Evolutionary conservation across 1,140 invertebrate genomes (phyloP), one percentile per base, ranked within the genome.

Genomic region (Branchinecta lynchi): DNA sequence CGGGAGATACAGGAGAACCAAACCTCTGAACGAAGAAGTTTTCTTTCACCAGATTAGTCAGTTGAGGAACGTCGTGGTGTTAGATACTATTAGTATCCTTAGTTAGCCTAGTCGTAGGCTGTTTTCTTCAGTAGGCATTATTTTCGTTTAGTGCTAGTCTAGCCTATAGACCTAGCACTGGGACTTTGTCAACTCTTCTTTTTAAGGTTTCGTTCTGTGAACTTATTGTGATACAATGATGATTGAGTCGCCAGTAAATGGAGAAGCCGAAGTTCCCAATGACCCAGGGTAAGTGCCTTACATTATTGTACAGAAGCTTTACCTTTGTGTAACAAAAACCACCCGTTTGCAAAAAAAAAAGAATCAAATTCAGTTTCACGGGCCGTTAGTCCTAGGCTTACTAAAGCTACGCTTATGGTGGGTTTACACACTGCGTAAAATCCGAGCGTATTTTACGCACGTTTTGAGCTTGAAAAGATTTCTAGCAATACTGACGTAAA

Each of bases 251-350:
- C 51, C 51, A 60, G 51, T 60, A 60, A 60, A 60, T 60, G 51
- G 51, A 60, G 51, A 60, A 60, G 51, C 51, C 51, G 51, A 60
- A 60, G 51, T 60, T 60, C 51, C 51, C 6, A 60, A 60, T 60
- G 51, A 60, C 51, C 51, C 51, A 60, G 51, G 51, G 51, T 60
- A 60, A 60, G 51, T 15, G 51, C 51, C 12, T 20, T 60, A 15
- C 32, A 32, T 32, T 32, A 32, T 32, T 32, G 32, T 32, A 32
- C 32, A 32, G 5, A 32, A 32, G 32, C 32, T 5, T 32, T 32
- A 32, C 1, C 32, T 32, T 3, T 32, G 5, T 32, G 32, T 32
- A 32, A 32, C 1, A 32, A 32, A 32, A 32, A 32, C 1, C 32
- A 32, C 32, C 32, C 32, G 32, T 32, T 32, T 5, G 32, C n/a